Percentiles rank a stretch among this genome's conserved stretches.
Conservation (phyloP, 2,113 vertebrate genomes). For the Spilogale gracilis region DNA sequence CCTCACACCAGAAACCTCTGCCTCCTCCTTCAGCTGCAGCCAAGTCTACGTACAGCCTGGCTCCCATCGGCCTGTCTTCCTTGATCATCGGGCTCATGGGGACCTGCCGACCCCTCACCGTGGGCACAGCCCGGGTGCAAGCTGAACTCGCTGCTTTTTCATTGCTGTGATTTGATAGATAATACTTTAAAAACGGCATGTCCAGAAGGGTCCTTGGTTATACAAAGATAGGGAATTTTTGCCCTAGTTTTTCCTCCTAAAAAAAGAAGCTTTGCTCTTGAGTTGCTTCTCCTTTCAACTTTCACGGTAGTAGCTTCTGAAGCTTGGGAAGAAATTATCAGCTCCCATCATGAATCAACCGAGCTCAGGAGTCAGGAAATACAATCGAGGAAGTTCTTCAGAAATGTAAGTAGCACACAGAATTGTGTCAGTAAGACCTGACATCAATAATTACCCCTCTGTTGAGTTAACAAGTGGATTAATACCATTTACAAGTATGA, state of each 20-base stretch:
- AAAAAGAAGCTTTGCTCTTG: background rate
- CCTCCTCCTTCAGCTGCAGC: background rate
- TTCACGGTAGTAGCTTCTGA: background rate
- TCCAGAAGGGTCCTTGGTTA: background rate
- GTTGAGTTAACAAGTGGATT: constrained; percentile 31
- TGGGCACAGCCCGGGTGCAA: background rate
- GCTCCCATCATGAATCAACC: background rate
- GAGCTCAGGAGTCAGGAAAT: background rate
- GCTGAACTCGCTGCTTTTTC: background rate
- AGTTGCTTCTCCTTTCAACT: background rate
- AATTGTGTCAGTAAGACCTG: background rate
- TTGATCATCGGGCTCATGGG: background rate
- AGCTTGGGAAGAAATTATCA: background rate
- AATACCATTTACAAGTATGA: constrained; percentile 56
- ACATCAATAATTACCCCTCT: background rate
- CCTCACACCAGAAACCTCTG: background rate
- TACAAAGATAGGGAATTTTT: background rate
- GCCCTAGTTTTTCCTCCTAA: background rate
- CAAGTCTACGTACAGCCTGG: fast-evolving
- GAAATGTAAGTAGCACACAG: background rate
- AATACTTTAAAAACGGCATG: background rate
- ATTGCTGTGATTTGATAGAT: background rate
- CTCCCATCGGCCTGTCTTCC: background rate
- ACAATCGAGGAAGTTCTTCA: background rate
- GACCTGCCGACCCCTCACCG: fast-evolving